Base-by-base conservation (phyloP, 1,140 invertebrate genomes). In the Lycorma delicatula region DNA sequence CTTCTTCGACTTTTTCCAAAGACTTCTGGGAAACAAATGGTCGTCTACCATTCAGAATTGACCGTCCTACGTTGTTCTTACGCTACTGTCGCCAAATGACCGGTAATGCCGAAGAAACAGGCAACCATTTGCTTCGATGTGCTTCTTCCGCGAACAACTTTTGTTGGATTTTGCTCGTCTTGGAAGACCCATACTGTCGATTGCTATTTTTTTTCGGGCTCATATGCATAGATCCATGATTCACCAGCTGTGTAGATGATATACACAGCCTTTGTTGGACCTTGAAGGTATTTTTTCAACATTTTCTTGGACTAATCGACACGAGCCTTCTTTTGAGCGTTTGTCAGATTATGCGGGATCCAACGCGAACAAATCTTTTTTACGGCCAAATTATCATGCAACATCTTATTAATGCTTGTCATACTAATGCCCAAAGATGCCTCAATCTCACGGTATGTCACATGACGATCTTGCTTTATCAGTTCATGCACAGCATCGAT, bases 1-100 rank as follows among this genome's bases (percentile, higher is more conserved):
- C n/a, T 59, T 64, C 61, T 57, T 26, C 55, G 29, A 20, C 63
- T 54, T 59, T 66, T 51, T 34, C 36, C 44, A 20, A 61, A 50
- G 16, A 62, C 51, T 53, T 62, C 26, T 57, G 63, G 62, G 36
- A 63, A 64, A 67, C 55, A 69, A 16, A 70, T 68, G 25, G 60
- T 62, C 11, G 61, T 64, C 46, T 67, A 62, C 56, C 62, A 63
- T 22, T 61, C 60, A 60, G 59, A 60, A 61, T 61, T 61, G 16
- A 58, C 60, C n/a, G 60, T 65, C 47, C 26, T 59, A 53, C 55
- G 55, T 47, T 64, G 3, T 50, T 52, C 51, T 54, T 59, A 48
- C 46, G 59, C 31, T 25, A 63, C 53, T n/a, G 52, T 60, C 12
- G 18, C 44, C 20, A 48, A 56, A 44, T 60, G 56, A 50, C 56